Percentiles rank a stretch among this genome's conserved stretches.
Evolutionary conservation across 23 tunicate species (phyloP).

Genomic region (Diplosoma virens): DNA sequence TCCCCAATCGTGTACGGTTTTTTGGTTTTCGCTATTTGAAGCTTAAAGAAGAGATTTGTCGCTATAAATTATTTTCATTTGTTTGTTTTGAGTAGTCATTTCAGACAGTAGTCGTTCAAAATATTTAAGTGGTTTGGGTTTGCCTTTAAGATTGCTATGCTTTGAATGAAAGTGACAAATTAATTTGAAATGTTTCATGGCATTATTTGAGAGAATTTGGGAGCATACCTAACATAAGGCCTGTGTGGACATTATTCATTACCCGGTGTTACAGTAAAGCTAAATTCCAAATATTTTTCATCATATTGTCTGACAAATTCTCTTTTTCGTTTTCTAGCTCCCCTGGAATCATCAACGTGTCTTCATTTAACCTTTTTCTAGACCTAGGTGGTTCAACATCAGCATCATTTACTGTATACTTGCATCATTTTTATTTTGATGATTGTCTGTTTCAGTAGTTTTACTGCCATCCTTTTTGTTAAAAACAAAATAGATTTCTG

Average conservation of each 20-base stretch:
- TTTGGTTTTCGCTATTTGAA: not conserved
- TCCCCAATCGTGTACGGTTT: slow-evolving; percentile 27
- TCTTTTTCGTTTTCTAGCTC: slow-evolving; percentile 2
- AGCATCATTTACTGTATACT: not conserved
- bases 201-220: too few species aligned
- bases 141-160: not conserved
- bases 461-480: not conserved
- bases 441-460: not conserved
- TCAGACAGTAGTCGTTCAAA: slow-evolving; percentile 7
- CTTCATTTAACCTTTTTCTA: not conserved
- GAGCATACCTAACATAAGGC: too few species aligned
- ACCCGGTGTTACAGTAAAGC: slow-evolving; percentile 45
- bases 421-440: not conserved
- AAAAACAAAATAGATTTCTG: slow-evolving; percentile 1
- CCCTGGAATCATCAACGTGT: not conserved
- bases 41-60: slow-evolving; percentile 1
- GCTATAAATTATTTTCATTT: not conserved
- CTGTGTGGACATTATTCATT: slow-evolving; percentile 37
- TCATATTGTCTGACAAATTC: too few species aligned
- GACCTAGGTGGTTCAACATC: too few species aligned
- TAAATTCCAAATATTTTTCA: too few species aligned
- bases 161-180: too few species aligned
- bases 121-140: not conserved
- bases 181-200: not conserved
- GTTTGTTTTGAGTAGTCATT: not conserved